Conservation (phyloP, 2,888 invertebrate species). For the Tachina lurida region DNA sequence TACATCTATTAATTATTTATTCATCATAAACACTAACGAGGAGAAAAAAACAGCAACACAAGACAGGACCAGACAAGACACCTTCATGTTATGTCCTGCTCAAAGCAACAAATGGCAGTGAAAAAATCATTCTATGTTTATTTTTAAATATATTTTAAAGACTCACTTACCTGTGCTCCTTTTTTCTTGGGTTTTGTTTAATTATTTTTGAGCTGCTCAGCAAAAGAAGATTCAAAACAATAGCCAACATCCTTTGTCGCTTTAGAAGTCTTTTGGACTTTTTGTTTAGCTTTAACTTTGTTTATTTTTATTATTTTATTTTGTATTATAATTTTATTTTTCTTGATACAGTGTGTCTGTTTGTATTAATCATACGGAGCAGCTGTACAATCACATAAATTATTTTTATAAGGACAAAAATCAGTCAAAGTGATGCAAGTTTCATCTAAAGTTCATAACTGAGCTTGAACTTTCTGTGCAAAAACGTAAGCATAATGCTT, state of each 20-base stretch:
- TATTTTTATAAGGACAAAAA: background rate
- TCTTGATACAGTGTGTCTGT: background rate
- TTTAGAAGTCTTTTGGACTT: slow-evolving; percentile 27
- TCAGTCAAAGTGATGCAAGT: background rate
- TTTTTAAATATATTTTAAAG: background rate
- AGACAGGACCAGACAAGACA: background rate
- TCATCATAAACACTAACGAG: slow-evolving; percentile 53
- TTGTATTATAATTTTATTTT: slow-evolving; percentile 29
- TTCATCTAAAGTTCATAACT: background rate
- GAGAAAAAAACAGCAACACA: background rate
- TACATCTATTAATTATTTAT: slow-evolving; percentile 69
- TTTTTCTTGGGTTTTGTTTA: background rate
- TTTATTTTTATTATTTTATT: background rate
- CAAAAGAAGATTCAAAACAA: slow-evolving; percentile 13
- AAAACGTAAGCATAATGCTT: too few relatives aligned
- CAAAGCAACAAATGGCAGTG: slow-evolving; percentile 41
- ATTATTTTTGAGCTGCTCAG: slow-evolving; percentile 9
- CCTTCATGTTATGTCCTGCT: slow-evolving; percentile 4
- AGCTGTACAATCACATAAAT: slow-evolving; percentile 6
- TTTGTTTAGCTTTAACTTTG: slow-evolving; percentile 7
- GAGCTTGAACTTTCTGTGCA: too few relatives aligned
- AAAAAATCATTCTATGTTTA: slow-evolving; percentile 53
- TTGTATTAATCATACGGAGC: slow-evolving; percentile 34
- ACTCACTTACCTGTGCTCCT: slow-evolving; percentile 48
- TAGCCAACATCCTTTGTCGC: slow-evolving; percentile 11